Base-by-base conservation (phyloP, 2,888 invertebrate species). In the Trachelus tabidus region DNA sequence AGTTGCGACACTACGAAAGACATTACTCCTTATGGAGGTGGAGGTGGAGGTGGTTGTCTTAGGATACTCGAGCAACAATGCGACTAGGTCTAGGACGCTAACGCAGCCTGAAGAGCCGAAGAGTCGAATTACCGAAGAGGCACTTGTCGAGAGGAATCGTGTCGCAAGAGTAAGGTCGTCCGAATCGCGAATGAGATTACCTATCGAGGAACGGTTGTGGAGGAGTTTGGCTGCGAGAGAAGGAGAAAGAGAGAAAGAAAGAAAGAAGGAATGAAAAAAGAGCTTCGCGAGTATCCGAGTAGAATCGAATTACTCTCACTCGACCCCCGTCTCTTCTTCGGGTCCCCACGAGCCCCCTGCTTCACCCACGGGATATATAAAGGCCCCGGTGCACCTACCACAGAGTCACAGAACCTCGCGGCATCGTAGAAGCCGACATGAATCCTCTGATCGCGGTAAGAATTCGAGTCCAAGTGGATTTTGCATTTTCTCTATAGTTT, bases 361-460 rank as follows among this genome's bases (percentile, higher is more conserved):
- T 85, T 83, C 85, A 83, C 83, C 83, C 75, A 40, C 78, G 40
- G 84, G 89, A 88, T 87, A 89, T 91, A 91, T 91, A 91, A 91
- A 91, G 89, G 89, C 89, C 89, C 89, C 85, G 88, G 83, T 88
- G 87, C 86, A 90, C 89, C 90, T 89, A 87, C 88, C 85, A 84
- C 85, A 82, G 87, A 91, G 91, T 91, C 91, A 91, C 91, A 91
- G 89, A 91, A 89, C 90, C 87, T 88, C 90, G 89, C 91, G 91
- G 91, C 91, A 90, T 89, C 88, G 89, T 89, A 89, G 90, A 89
- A 89, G 90, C 90, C 90, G 89, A 89, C 89, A 91, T 91, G 91
- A 90, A 90, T 89, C 90, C 90, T 89, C 90, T 91, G 88, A 88
- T 91, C 90, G 91, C 90, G 91, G 91, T 91, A 91, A 91, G 91